phyloP scores from a whole-genome alignment of 2,113 vertebrate species.

The Hippopotamus amphibius region DNA sequence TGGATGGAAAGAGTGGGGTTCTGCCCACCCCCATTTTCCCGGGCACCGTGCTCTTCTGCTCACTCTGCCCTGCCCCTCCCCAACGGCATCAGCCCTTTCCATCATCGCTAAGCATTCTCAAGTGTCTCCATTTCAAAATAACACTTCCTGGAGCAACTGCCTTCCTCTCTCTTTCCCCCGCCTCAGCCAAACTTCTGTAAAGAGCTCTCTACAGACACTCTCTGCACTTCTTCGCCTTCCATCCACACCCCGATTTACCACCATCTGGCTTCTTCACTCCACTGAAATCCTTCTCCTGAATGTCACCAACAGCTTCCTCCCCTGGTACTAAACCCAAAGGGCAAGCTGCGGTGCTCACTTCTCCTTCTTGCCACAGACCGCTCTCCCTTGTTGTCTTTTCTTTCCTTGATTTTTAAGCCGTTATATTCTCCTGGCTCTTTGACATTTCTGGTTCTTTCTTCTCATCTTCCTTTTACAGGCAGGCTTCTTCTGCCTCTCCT shows the following conservation, averaged over 20 bases:
- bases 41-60: background rate
- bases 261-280: background rate
- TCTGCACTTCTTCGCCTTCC: background rate
- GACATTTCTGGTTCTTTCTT: background rate
- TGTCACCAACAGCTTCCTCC: slow-evolving; percentile 3
- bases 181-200: background rate
- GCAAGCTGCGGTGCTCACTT: background rate
- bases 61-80: background rate
- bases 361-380: background rate
- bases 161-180: background rate
- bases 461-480: background rate
- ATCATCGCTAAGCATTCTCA: background rate
- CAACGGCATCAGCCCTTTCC: background rate
- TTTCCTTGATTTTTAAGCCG: background rate
- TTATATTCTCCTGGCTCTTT: background rate
- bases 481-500: background rate
- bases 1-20: background rate
- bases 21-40: rapidly evolving
- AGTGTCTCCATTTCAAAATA: background rate
- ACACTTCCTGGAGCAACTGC: background rate
- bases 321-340: background rate
- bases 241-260: background rate
- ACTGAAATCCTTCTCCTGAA: background rate
- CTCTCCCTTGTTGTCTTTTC: background rate
- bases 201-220: background rate